Conservation (phyloP, 1,140 invertebrate genomes). For the Hycleus phaleratus region DNA sequence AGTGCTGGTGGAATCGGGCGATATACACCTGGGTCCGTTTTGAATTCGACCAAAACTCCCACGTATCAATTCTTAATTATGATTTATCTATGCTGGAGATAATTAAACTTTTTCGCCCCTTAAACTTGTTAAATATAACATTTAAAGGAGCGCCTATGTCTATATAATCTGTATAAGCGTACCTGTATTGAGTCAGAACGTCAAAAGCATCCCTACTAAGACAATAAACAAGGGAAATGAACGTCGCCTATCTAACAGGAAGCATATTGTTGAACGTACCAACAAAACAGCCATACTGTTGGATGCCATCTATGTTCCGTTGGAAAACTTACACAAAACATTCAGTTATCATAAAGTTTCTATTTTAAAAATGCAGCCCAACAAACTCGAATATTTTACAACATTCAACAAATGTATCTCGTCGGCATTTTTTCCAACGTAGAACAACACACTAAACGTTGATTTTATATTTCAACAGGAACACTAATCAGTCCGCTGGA, state of each 20-base stretch:
- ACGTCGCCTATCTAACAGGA: slow-evolving; percentile 17
- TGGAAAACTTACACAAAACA: slow-evolving; percentile 16
- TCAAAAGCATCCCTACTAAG: slow-evolving; percentile 15
- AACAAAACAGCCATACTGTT: slow-evolving; percentile 2
- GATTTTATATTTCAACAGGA: too few species aligned
- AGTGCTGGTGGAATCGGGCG: not conserved
- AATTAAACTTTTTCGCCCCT: too few species aligned
- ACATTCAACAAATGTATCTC: not conserved
- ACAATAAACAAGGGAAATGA: slow-evolving; percentile 17
- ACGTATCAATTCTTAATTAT: too few species aligned
- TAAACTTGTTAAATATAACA: too few species aligned
- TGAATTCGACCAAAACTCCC: too few species aligned
- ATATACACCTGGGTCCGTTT: too few species aligned
- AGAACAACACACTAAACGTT: too few species aligned
- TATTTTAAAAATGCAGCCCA: not conserved
- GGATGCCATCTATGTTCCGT: slow-evolving; percentile 15
- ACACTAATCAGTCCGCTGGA: too few species aligned
- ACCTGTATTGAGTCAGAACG: not conserved
- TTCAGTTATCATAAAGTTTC: not conserved
- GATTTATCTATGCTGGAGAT: too few species aligned
- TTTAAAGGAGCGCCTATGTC: not conserved
- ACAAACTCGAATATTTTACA: not conserved
- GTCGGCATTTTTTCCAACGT: not conserved
- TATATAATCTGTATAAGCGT: not conserved
- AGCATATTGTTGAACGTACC: slow-evolving; percentile 9